Conservation (phyloP, 2,888 invertebrate species). For the Linhomoeus sp. region DNA sequence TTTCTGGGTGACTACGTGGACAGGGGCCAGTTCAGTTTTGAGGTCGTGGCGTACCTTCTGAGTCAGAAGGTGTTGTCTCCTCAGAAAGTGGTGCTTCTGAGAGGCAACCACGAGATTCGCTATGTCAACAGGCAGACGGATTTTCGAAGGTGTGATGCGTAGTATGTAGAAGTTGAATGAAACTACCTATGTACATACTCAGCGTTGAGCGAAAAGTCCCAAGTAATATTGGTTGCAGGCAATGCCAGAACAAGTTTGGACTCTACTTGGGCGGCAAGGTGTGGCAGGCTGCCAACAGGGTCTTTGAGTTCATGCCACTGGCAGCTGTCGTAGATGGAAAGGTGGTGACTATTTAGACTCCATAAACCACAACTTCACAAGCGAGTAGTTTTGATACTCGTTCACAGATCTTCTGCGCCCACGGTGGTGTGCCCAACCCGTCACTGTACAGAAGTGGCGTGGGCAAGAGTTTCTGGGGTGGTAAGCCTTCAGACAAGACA, state of each 20-base stretch:
- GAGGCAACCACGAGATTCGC: constrained; percentile 57
- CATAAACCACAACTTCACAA: neutral
- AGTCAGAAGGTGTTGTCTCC: constrained; percentile 49
- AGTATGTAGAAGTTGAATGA: too few species aligned
- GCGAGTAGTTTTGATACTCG: too few species aligned
- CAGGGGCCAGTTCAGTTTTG: constrained; percentile 31
- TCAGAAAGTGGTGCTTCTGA: constrained; percentile 41
- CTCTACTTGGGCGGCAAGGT: too few species aligned
- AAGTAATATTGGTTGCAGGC: too few species aligned
- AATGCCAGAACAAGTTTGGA: too few species aligned
- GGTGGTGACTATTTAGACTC: neutral
- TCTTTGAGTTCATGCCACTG: too few species aligned
- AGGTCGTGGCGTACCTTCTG: constrained; percentile 47
- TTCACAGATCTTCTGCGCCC: constrained; percentile 56
- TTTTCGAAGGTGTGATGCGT: constrained; percentile 44
- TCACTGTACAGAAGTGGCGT: constrained; percentile 32
- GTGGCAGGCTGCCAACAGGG: too few species aligned
- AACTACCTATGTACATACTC: too few species aligned
- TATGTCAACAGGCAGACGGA: constrained; percentile 52
- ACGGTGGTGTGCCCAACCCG: constrained; percentile 55
- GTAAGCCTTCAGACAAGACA: too few species aligned
- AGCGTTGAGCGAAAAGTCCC: too few species aligned
- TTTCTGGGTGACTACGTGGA: constrained; percentile 60
- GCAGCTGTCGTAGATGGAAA: too few species aligned
- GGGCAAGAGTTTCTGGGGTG: too few species aligned